phyloP scores from a whole-genome alignment of 2,888 invertebrate genomes.

The Nomada flava region DNA sequence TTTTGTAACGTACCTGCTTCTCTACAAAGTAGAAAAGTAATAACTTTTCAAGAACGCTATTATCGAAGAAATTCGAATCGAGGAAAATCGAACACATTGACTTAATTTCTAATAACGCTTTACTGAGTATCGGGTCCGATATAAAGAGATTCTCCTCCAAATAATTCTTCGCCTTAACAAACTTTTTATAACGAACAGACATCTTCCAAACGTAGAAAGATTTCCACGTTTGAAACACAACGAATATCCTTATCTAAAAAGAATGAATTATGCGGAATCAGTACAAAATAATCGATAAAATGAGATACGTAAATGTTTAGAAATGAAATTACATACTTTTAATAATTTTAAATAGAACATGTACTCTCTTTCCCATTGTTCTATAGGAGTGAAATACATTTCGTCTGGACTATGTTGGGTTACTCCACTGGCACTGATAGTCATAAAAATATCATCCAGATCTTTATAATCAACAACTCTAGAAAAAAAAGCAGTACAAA shows the following conservation, averaged over 20 bases:
- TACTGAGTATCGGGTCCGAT: conserved; percentile 89
- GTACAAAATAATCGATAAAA: background rate
- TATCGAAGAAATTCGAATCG: conserved; percentile 87
- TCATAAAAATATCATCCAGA: conserved; percentile 90
- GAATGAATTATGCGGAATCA: background rate
- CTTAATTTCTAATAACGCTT: conserved; percentile 90
- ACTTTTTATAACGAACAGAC: conserved; percentile 89
- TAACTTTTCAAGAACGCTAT: conserved; percentile 84
- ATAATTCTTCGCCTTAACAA: conserved; percentile 86
- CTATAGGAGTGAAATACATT: conserved; percentile 91
- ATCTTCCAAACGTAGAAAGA: conserved; percentile 93
- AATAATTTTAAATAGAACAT: conserved; percentile 91
- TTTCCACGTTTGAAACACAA: conserved; percentile 90
- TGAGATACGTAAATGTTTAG: conserved; percentile 6
- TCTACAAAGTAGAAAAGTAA: conserved; percentile 90
- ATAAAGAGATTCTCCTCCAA: conserved; percentile 90
- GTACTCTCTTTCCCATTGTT: conserved; percentile 93
- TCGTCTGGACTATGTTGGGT: conserved; percentile 90
- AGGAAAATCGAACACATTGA: conserved; percentile 88
- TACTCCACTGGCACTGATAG: conserved; percentile 93
- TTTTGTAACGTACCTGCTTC: conserved; percentile 85
- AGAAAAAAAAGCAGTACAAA: background rate
- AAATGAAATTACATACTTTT: conserved; percentile 85
- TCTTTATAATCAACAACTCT: conserved; percentile 91
- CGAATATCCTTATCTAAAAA: conserved; percentile 88